A percentile compares a stretch with the other conserved stretches of the same genome.
Evolutionary conservation across 2,113 vertebrate species (phyloP).

Genomic region (Chauna torquata): DNA sequence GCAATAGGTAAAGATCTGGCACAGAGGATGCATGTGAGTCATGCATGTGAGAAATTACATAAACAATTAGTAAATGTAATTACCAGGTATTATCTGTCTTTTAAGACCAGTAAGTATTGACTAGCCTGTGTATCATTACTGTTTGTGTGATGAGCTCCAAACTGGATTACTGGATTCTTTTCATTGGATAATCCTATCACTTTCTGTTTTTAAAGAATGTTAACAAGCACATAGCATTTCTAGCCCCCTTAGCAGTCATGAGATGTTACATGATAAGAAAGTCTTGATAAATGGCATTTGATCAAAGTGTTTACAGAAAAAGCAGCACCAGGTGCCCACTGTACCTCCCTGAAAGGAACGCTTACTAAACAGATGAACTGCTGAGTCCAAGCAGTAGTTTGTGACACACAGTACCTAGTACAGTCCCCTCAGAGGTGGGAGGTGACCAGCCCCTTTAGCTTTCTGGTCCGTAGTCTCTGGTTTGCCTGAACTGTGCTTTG

Average conservation of each 20-base stretch:
- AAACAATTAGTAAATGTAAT: background rate
- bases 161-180: background rate
- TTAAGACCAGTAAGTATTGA: background rate
- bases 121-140: background rate
- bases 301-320: background rate
- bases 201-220: background rate
- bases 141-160: background rate
- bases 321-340: accelerated
- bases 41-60: background rate
- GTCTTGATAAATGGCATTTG: background rate
- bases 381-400: background rate
- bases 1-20: background rate
- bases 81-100: background rate
- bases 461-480: background rate
- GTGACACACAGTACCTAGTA: accelerated
- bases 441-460: background rate
- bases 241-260: background rate
- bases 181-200: background rate
- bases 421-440: background rate
- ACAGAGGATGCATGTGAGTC: background rate
- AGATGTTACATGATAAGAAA: background rate
- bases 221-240: background rate
- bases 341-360: background rate
- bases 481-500: background rate
- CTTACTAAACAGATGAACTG: background rate